Conservation (phyloP, 2,113 vertebrate genomes). For the Acrocephalus kingi region DNA sequence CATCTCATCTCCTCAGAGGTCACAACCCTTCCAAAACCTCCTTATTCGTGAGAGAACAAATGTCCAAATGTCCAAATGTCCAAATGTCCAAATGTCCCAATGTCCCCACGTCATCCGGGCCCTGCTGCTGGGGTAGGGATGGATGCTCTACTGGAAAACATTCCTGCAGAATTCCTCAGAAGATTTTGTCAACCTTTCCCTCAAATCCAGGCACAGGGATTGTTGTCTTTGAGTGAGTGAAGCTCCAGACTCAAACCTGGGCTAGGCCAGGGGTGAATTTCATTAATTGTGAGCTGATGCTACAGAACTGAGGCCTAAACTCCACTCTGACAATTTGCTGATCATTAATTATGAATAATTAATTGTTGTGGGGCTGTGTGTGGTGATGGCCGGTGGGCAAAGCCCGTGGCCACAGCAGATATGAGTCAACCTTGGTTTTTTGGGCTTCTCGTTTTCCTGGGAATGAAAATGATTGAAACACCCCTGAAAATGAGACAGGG, state of each 20-base stretch:
- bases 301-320: not conserved
- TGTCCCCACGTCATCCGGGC: fast-evolving
- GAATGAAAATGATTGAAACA: not conserved
- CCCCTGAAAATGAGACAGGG: not conserved
- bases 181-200: not conserved
- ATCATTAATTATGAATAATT: not conserved
- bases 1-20: not conserved
- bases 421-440: not conserved
- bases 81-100: too few species aligned
- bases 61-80: too few species aligned
- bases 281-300: not conserved
- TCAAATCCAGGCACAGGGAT: fast-evolving
- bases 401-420: not conserved
- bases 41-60: fast-evolving
- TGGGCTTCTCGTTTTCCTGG: not conserved
- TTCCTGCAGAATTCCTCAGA: not conserved
- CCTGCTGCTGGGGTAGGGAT: not conserved
- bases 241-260: not conserved
- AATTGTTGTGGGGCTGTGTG: not conserved
- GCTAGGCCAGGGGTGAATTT: not conserved
- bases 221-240: not conserved
- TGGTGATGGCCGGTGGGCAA: not conserved
- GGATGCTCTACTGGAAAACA: fast-evolving
- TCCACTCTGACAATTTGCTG: not conserved
- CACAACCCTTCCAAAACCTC: fast-evolving